Conservation (phyloP, 2,888 invertebrate species). For the Orchesellides sinensis region DNA sequence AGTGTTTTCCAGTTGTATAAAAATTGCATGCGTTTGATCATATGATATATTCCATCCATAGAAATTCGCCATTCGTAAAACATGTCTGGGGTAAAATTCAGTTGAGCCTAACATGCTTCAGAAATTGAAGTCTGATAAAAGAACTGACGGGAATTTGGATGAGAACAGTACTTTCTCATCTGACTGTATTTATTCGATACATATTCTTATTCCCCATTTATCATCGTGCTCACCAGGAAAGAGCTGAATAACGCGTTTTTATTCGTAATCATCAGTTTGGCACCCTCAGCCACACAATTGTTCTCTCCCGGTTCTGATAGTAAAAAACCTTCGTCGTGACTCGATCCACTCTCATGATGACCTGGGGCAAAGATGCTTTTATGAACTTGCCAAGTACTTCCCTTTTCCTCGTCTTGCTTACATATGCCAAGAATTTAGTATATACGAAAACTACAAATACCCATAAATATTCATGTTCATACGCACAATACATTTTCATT, state of each 20-base stretch:
- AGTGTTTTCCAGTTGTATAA: too few relatives aligned
- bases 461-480: too few relatives aligned
- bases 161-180: background rate
- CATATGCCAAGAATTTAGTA: too few relatives aligned
- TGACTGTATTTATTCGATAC: too few relatives aligned
- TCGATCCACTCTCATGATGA: slow-evolving; percentile 12
- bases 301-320: background rate
- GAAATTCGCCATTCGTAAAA: slow-evolving; percentile 14
- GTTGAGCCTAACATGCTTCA: background rate
- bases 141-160: slow-evolving; percentile 41
- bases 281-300: background rate
- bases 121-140: slow-evolving; percentile 48
- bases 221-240: slow-evolving; percentile 16
- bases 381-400: slow-evolving; percentile 45
- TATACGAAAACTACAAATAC: too few relatives aligned
- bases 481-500: too few relatives aligned
- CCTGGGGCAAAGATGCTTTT: slow-evolving; percentile 51
- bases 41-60: too few relatives aligned
- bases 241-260: background rate
- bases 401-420: too few relatives aligned
- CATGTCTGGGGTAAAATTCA: too few relatives aligned
- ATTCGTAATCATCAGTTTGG: background rate
- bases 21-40: slow-evolving; percentile 54
- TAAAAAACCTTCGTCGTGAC: background rate
- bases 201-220: slow-evolving; percentile 34